Percentiles rank a stretch among this genome's conserved stretches.
Evolutionary conservation across 2,113 vertebrate genomes (phyloP).

Genomic region (Coreoperca whiteheadi): DNA sequence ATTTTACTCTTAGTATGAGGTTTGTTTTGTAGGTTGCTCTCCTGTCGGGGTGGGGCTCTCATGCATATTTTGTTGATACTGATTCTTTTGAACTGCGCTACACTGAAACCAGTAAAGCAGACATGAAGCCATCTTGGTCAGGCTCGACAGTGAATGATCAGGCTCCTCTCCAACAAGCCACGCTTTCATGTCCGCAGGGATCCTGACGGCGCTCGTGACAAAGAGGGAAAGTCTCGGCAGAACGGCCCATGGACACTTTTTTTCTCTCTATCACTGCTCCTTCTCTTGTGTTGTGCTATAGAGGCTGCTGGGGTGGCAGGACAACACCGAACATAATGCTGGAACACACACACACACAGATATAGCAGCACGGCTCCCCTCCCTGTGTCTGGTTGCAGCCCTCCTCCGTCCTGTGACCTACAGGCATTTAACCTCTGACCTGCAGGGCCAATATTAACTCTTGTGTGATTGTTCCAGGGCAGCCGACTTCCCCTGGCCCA

Average conservation of each 20-base stretch:
- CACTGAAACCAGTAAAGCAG: neutral
- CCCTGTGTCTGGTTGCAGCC: slow-evolving; percentile 67
- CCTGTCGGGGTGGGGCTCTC: too few relatives aligned
- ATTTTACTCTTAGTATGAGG: neutral
- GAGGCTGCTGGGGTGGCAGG: slow-evolving; percentile 58
- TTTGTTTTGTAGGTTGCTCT: neutral
- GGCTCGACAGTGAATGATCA: too few relatives aligned
- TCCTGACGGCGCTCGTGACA: neutral
- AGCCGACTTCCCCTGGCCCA: slow-evolving; percentile 77
- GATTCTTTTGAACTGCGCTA: too few relatives aligned
- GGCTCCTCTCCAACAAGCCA: too few relatives aligned
- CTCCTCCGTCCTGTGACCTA: slow-evolving; percentile 78
- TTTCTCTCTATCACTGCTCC: neutral
- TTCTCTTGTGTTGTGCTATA: slow-evolving; percentile 17
- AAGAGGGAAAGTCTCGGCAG: neutral
- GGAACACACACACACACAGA: slow-evolving; percentile 11
- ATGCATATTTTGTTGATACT: too few relatives aligned
- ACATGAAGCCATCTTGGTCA: neutral
- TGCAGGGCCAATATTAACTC: slow-evolving; percentile 83
- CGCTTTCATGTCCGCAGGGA: slow-evolving; percentile 4
- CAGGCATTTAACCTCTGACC: slow-evolving; percentile 82
- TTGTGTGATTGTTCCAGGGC: slow-evolving; percentile 80
- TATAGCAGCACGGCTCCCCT: slow-evolving; percentile 34
- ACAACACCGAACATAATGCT: slow-evolving; percentile 30
- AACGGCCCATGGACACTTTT: neutral